Percentiles rank a stretch among this genome's conserved stretches.
Conservation (phyloP, 2,888 invertebrate species). For the Aphrophora alni region DNA sequence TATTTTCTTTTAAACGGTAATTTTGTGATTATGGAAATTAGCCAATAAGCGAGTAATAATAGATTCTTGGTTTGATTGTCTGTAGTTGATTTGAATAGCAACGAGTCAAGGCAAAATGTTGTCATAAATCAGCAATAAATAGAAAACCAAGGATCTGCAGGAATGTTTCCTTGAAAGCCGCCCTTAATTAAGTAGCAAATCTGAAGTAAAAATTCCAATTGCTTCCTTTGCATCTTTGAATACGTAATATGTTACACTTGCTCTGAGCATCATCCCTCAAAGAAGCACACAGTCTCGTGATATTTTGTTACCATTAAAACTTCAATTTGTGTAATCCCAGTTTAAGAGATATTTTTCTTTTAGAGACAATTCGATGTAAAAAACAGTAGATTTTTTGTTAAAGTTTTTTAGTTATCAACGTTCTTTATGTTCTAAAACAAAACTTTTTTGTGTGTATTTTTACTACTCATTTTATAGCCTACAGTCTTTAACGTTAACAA, state of each 20-base stretch:
- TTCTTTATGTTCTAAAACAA: too few relatives aligned
- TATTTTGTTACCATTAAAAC: neutral
- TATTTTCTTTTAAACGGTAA: too few relatives aligned
- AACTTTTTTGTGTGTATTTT: too few relatives aligned
- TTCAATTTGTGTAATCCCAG: neutral
- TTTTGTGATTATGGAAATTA: too few relatives aligned
- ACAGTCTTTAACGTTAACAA: too few relatives aligned
- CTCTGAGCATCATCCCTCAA: neutral
- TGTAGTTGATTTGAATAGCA: too few relatives aligned
- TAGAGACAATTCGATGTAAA: too few relatives aligned
- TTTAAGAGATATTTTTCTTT: neutral
- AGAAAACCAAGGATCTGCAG: neutral
- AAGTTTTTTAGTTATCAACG: too few relatives aligned
- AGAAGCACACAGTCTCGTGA: neutral
- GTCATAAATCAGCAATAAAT: neutral
- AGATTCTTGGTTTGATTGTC: too few relatives aligned
- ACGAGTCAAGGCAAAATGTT: neutral
- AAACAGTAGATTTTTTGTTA: too few relatives aligned
- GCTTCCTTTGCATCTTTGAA: neutral
- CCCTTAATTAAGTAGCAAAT: neutral
- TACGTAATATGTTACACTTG: neutral
- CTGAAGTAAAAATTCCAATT: neutral
- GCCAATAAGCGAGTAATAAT: too few relatives aligned
- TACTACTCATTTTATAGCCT: too few relatives aligned
- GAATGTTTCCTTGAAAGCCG: neutral